phyloP scores from a whole-genome alignment of 2,797 vertebrate species.

The Macroramphosus scolopax region DNA sequence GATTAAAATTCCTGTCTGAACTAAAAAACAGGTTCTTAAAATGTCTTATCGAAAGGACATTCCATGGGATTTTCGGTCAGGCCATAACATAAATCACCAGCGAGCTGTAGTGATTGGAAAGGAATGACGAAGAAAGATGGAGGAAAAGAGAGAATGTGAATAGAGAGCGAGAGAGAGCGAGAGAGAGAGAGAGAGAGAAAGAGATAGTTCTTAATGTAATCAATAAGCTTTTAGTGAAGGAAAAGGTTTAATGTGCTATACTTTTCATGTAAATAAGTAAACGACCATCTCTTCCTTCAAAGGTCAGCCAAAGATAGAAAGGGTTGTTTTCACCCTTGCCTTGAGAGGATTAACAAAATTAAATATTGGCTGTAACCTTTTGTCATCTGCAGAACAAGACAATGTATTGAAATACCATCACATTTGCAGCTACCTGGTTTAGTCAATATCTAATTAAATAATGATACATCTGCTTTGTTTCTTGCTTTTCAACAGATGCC shows the following conservation, averaged over 20 bases:
- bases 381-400: background rate
- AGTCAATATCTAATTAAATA: conserved; percentile 16
- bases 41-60: conserved; percentile 39
- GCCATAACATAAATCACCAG: conserved; percentile 11
- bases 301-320: conserved; percentile 16
- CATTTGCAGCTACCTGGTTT: background rate
- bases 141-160: too few relatives aligned
- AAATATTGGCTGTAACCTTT: background rate
- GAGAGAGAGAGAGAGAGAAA: background rate
- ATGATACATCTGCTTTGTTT: conserved; percentile 16
- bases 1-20: conserved; percentile 56
- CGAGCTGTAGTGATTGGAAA: conserved; percentile 4
- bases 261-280: conserved; percentile 31
- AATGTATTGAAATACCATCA: too few relatives aligned
- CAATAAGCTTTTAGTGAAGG: conserved; percentile 52
- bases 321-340: background rate
- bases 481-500: conserved; percentile 38
- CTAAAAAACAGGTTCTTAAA: conserved; percentile 48
- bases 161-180: too few relatives aligned
- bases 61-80: conserved; percentile 26
- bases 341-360: background rate
- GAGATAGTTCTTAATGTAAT: conserved; percentile 39
- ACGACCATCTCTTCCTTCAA: conserved; percentile 2
- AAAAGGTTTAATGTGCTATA: conserved; percentile 10
- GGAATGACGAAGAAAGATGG: conserved; percentile 3